Conservation (phyloP, 1,140 invertebrate genomes). For the Epicauta chinensis region DNA sequence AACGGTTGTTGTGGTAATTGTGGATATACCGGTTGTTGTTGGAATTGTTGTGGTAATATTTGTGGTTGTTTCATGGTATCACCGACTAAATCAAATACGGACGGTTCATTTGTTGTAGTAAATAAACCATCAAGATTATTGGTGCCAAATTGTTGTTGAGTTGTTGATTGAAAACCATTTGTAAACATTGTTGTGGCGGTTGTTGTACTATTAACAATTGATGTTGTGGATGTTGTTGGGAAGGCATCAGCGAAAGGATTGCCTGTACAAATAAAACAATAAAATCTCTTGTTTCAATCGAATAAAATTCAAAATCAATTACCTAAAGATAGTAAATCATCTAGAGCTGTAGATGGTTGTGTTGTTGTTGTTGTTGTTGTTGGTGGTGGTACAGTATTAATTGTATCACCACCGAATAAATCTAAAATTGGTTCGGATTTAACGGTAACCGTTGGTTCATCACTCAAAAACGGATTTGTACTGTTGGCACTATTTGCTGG, state of each 20-base stretch:
- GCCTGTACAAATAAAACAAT: slow-evolving; percentile 65
- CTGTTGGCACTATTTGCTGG: slow-evolving; percentile 52
- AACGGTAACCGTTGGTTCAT: slow-evolving; percentile 39
- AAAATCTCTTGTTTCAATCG: slow-evolving; percentile 37
- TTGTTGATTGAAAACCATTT: slow-evolving; percentile 21
- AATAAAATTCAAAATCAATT: no score
- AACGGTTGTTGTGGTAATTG: slow-evolving; percentile 46
- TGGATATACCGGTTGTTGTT: slow-evolving; percentile 44
- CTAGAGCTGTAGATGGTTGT: slow-evolving; percentile 64
- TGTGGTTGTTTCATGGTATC: slow-evolving; percentile 15
- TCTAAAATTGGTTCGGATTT: slow-evolving; percentile 69
- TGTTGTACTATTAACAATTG: slow-evolving; percentile 47
- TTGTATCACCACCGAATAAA: slow-evolving; percentile 61
- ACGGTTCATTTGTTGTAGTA: slow-evolving; percentile 37
- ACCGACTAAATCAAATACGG: slow-evolving; percentile 62
- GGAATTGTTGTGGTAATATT: slow-evolving; percentile 40
- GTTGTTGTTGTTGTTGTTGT: slow-evolving; percentile 19
- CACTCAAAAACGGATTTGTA: slow-evolving; percentile 83
- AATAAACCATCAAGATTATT: slow-evolving; percentile 38
- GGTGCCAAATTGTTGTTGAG: slow-evolving; percentile 22
- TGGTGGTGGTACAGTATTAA: slow-evolving; percentile 31
- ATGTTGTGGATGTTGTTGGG: slow-evolving; percentile 40
- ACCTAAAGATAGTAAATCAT: slow-evolving; percentile 79
- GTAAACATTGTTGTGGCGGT: slow-evolving; percentile 38
- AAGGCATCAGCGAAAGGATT: slow-evolving; percentile 34